A percentile compares a stretch with the other conserved stretches of the same genome.
phyloP scores from a whole-genome alignment of 2,797 vertebrate species.

The Enoplosus armatus region DNA sequence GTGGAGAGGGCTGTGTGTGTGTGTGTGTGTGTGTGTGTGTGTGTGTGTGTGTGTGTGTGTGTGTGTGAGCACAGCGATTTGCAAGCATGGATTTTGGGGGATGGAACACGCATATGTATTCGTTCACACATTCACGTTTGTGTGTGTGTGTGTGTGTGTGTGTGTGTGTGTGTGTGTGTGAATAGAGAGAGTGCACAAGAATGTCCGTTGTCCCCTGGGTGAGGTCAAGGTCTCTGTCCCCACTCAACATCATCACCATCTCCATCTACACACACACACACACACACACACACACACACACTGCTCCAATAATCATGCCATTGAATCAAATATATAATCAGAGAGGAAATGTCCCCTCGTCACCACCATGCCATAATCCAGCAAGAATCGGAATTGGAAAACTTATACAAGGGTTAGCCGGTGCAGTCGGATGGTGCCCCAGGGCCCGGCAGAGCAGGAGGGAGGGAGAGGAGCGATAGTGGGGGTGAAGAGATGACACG shows the following conservation, averaged over 20 bases:
- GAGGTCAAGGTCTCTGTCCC: constrained; percentile 79
- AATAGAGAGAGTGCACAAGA: background rate
- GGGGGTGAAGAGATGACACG: constrained; percentile 57
- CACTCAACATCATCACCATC: constrained; percentile 64
- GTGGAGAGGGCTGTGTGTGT: constrained; percentile 55
- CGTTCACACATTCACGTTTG: constrained; percentile 7
- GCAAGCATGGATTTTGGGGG: constrained; percentile 43
- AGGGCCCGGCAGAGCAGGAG: constrained; percentile 79
- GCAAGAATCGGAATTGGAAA: constrained; percentile 91
- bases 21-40: constrained; percentile 49
- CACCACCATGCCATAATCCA: constrained; percentile 88
- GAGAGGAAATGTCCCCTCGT: constrained; percentile 85
- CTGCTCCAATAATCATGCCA: constrained; percentile 88
- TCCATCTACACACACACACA: constrained; percentile 53
- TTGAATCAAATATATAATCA: constrained; percentile 90
- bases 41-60: constrained; percentile 47
- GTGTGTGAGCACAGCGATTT: constrained; percentile 37
- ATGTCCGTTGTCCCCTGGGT: constrained; percentile 74
- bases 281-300: constrained; percentile 30
- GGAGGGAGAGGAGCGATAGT: constrained; percentile 64
- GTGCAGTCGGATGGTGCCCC: constrained; percentile 90
- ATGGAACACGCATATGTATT: constrained; percentile 28
- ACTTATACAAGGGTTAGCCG: constrained; percentile 91
- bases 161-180: constrained; percentile 1
- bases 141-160: constrained; percentile 9